Percentiles rank a stretch among this genome's conserved stretches.
These are phyloP conservation scores for Menura novaehollandiae DNA, from an alignment of 2,113 vertebrate species.

Conservation along the genomic window DNA sequence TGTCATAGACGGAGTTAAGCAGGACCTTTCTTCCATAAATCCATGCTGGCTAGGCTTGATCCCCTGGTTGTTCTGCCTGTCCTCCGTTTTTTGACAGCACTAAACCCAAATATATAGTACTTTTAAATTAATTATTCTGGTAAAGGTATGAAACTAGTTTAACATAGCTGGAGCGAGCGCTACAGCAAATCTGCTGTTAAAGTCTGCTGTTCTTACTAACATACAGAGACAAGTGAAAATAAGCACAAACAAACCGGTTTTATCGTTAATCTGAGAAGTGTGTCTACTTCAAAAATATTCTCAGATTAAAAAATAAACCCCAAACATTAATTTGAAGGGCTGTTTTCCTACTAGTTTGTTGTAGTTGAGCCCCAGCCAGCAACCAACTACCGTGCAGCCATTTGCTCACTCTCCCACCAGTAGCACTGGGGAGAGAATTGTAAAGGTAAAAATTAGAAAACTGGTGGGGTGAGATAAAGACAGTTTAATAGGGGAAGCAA, in stretches of 20 bases:
- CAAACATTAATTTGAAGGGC: neutral
- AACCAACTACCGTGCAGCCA: rapidly evolving
- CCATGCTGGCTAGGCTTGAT: neutral
- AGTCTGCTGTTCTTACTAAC: neutral
- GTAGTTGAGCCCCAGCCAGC: neutral
- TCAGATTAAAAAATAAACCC: neutral
- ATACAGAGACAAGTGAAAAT: neutral
- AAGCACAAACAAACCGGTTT: neutral
- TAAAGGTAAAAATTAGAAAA: neutral
- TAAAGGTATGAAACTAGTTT: neutral
- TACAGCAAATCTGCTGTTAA: neutral
- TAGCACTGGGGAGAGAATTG: neutral
- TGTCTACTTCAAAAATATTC: neutral
- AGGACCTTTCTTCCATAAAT: neutral
- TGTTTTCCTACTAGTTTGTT: neutral
- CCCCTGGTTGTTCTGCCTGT: neutral
- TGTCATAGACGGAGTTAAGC: too few species aligned
- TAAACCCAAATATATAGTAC: neutral
- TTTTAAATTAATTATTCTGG: neutral
- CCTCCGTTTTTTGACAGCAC: neutral
- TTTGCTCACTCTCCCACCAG: neutral
- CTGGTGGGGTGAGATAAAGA: neutral
- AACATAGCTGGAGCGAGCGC: neutral
- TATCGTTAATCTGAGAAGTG: neutral
- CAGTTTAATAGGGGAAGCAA: neutral